A percentile compares a stretch with the other conserved stretches of the same genome.
phyloP scores from a whole-genome alignment of 2,888 invertebrate genomes.

The Drosophila nr. perissopoda region DNA sequence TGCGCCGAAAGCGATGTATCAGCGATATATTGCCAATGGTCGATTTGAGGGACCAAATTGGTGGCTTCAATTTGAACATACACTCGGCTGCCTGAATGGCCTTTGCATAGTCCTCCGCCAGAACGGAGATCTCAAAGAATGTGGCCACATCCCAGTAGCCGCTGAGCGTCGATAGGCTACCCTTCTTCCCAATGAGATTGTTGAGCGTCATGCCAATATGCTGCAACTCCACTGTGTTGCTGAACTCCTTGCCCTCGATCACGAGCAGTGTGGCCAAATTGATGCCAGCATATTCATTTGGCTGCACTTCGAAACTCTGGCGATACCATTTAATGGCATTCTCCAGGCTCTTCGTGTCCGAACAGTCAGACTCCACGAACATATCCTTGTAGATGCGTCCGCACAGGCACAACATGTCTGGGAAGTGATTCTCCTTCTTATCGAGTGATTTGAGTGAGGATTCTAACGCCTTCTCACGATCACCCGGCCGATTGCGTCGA shows the following conservation, averaged over 20 bases:
- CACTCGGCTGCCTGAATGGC: slow-evolving; percentile 98
- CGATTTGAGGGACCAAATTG: slow-evolving; percentile 97
- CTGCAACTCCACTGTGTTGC: slow-evolving; percentile 94
- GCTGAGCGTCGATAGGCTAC: slow-evolving; percentile 94
- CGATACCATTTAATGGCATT: slow-evolving; percentile 99
- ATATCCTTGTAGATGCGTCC: slow-evolving; percentile 99
- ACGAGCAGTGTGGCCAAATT: slow-evolving; percentile 98
- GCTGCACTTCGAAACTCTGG: slow-evolving; percentile 98
- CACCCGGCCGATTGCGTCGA: slow-evolving; percentile 96
- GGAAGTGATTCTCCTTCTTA: slow-evolving; percentile 96
- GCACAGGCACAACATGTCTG: slow-evolving; percentile 98
- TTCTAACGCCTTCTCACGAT: slow-evolving; percentile 95
- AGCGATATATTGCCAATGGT: slow-evolving; percentile 98
- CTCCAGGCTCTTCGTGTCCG: slow-evolving; percentile 93
- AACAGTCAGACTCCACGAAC: slow-evolving; percentile 97
- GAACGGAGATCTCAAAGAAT: slow-evolving; percentile 98
- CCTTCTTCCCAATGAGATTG: slow-evolving; percentile 98
- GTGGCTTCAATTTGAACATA: slow-evolving; percentile 96
- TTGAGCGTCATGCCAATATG: slow-evolving; percentile 98
- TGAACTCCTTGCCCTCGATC: slow-evolving; percentile 97
- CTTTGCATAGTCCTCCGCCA: slow-evolving; percentile 98
- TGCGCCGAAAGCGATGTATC: slow-evolving; percentile 95
- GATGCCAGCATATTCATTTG: slow-evolving; percentile 99
- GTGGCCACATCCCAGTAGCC: slow-evolving; percentile 99
- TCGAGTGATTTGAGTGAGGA: slow-evolving; percentile 96